phyloP scores from a whole-genome alignment of 1,140 invertebrate genomes.

The Diorhabda carinulata region DNA sequence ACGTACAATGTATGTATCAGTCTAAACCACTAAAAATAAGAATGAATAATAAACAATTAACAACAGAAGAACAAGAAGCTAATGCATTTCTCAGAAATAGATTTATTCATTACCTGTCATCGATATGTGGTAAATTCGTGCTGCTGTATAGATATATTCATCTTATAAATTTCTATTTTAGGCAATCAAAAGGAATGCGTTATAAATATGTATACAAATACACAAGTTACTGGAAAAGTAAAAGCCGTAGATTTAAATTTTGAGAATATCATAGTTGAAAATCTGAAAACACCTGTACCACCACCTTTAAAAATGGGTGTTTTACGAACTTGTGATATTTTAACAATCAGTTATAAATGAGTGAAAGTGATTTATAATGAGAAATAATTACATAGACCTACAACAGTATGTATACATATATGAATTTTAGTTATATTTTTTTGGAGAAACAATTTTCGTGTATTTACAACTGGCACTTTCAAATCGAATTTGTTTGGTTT shows the following conservation, averaged over 20 bases:
- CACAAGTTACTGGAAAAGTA: slow-evolving; percentile 30
- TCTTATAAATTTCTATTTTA: slow-evolving; percentile 21
- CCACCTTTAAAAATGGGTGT: slow-evolving; percentile 27
- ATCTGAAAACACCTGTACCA: slow-evolving; percentile 33
- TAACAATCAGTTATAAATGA: slow-evolving; percentile 19
- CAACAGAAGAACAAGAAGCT: too few relatives aligned
- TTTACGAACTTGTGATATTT: slow-evolving; percentile 38
- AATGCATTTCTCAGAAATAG: too few relatives aligned
- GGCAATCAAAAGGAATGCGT: slow-evolving; percentile 27
- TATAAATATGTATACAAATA: slow-evolving; percentile 37
- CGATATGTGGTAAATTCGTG: too few relatives aligned
- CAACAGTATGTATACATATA: slow-evolving; percentile 3
- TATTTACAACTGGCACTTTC: too few relatives aligned
- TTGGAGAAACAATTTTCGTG: too few relatives aligned
- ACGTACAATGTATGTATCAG: too few relatives aligned
- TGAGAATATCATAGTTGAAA: slow-evolving; percentile 38
- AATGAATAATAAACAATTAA: too few relatives aligned
- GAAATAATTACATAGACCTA: background rate
- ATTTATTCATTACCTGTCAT: too few relatives aligned
- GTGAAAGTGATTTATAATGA: background rate
- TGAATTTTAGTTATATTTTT: too few relatives aligned
- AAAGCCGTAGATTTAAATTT: slow-evolving; percentile 37
- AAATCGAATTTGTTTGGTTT: too few relatives aligned
- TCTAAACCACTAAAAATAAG: too few relatives aligned
- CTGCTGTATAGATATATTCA: too few relatives aligned